Evolutionary conservation across 2,888 invertebrate genomes (phyloP).

Genomic region (Rhimphoctona megacephalus): DNA sequence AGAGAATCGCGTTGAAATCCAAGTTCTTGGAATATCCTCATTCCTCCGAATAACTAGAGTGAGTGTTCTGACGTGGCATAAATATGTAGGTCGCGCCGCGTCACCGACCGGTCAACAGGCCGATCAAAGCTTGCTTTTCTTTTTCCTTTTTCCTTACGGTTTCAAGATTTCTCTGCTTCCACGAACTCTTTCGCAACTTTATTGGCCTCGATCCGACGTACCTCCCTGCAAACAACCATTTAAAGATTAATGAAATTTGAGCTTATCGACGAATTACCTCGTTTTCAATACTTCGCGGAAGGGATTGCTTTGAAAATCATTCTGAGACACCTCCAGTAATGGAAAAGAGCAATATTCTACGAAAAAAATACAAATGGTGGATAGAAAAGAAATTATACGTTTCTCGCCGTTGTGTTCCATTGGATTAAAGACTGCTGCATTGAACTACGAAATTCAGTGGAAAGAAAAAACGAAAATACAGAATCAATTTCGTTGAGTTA

Average conservation of each 20-base stretch:
- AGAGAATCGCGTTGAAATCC: constrained; percentile 19
- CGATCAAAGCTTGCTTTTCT: constrained; percentile 95
- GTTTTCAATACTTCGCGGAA: not conserved
- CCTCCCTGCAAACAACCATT: constrained; percentile 88
- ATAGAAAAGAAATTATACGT: not conserved
- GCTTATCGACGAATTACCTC: constrained; percentile 36
- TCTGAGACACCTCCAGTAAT: too few relatives aligned
- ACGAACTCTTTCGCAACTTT: constrained; percentile 97
- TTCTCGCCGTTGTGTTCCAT: not conserved
- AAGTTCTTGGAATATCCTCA: not conserved
- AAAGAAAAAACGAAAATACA: not conserved
- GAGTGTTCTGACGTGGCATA: not conserved
- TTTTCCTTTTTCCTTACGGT: constrained; percentile 98
- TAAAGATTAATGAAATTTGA: constrained; percentile 70
- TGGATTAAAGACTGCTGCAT: not conserved
- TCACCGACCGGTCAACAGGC: constrained; percentile 88
- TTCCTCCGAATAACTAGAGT: not conserved
- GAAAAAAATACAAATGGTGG: not conserved
- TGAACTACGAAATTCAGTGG: not conserved
- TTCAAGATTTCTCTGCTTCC: constrained; percentile 97
- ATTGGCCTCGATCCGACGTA: constrained; percentile 99
- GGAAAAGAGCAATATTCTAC: not conserved
- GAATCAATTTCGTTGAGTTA: not conserved
- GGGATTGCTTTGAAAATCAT: too few relatives aligned
- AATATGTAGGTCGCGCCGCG: constrained; percentile 22